phyloP scores from a whole-genome alignment of 1,140 invertebrate species.

The Drosophila miranda region DNA sequence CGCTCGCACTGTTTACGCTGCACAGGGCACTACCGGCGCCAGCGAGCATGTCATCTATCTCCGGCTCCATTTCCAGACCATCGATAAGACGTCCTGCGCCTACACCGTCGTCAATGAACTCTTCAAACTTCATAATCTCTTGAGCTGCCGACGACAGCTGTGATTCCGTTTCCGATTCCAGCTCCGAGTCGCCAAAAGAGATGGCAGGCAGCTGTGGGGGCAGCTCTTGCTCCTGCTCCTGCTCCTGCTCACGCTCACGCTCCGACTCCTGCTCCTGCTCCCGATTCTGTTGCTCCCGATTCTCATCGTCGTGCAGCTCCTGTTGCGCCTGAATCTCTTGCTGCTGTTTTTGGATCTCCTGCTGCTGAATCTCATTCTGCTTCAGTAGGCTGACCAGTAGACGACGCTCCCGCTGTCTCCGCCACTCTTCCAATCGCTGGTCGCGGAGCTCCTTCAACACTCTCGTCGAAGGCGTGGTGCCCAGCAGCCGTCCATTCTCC shows the following conservation, averaged over 20 bases:
- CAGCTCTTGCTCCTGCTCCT: slow-evolving; percentile 43
- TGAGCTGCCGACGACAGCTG: slow-evolving; percentile 74
- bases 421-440: slow-evolving; percentile 72
- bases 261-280: slow-evolving; percentile 20
- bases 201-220: slow-evolving; percentile 57
- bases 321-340: slow-evolving; percentile 23
- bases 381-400: slow-evolving; percentile 43
- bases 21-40: slow-evolving; percentile 56
- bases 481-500: slow-evolving; percentile 62
- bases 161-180: slow-evolving; percentile 76
- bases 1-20: slow-evolving; percentile 60
- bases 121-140: slow-evolving; percentile 80
- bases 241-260: slow-evolving; percentile 30
- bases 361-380: slow-evolving; percentile 35
- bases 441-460: slow-evolving; percentile 63
- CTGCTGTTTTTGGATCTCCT: slow-evolving; percentile 15
- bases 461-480: slow-evolving; percentile 66
- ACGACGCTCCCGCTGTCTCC: slow-evolving; percentile 51
- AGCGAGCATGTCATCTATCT: slow-evolving; percentile 73
- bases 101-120: slow-evolving; percentile 77
- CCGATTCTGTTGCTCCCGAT: slow-evolving; percentile 20
- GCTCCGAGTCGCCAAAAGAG: slow-evolving; percentile 66
- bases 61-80: slow-evolving; percentile 78
- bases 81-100: slow-evolving; percentile 77
- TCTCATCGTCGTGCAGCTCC: slow-evolving; percentile 19